Base-by-base conservation (phyloP, 1,140 invertebrate genomes). In the Drosophila willistoni region DNA sequence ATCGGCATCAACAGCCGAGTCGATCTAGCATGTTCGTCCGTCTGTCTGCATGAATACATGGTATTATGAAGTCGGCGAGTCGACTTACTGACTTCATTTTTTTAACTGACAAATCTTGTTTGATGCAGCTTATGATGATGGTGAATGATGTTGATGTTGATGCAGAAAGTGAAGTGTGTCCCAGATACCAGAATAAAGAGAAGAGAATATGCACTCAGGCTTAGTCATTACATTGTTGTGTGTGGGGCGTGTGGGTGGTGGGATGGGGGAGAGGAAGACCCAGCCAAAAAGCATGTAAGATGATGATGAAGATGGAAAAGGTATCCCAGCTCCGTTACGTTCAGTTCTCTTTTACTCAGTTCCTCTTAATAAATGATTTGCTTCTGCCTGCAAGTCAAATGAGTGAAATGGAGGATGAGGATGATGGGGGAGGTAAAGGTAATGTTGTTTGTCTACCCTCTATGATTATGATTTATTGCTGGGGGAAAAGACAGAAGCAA, bases 331-430 rank as follows among this genome's bases (percentile, higher is more conserved):
- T 39, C 12, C 36, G 12, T 39, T 39, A 5, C 4, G 13, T 39
- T 13, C 12, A 12, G 12, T 13, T 39, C 36, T 13, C 12, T 39
- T 39, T 39, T 39, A 39, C 36, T 39, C 36, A 13, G 36, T 39
- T 13, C 47, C 22, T 54, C 47, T 54, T 54, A 54, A 54, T 54
- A 54, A 54, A 54, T 54, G 47, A 54, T 54, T 54, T 54, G 22
- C 19, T 25, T 10, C 17, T 54, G 47, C 47, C 36, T 39, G 3
- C 36, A 12, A 39, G 36, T 39, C 10, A 12, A 39, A 13, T 39
- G 12, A 39, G 36, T n/a, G 36, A 13, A 39, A 13, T 39, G 13
- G 10, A 13, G 36, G 12, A 29, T 29, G 36, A 4, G 36, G 36
- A 2, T 2, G 3, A 3, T 2, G 5, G 34, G 36, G 36, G 12